A percentile compares a stretch with the other conserved stretches of the same genome.
These are phyloP conservation scores for Cotesia typhae DNA, from an alignment of 1,140 invertebrate genomes.

Conservation along the genomic window DNA sequence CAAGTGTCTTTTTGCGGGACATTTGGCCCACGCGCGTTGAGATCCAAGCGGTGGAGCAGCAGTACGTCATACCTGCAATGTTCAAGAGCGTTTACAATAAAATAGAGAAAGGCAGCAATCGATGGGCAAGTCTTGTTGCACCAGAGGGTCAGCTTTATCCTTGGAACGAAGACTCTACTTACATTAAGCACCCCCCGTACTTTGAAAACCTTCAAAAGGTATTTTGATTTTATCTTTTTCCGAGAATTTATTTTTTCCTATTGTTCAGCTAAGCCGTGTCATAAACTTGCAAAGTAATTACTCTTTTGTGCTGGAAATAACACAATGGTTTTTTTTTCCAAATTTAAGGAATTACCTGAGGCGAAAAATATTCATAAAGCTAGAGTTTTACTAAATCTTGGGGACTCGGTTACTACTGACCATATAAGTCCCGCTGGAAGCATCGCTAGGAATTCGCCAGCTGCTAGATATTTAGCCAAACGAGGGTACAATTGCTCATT, in stretches of 20 bases:
- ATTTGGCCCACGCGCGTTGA: conserved; percentile 95
- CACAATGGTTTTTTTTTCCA: conserved; percentile 21
- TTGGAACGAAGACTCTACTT: conserved; percentile 92
- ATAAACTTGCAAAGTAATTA: too few relatives aligned
- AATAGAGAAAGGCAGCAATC: conserved; percentile 84
- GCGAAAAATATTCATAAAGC: conserved; percentile 72
- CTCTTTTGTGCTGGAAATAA: neutral
- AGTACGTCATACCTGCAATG: conserved; percentile 96
- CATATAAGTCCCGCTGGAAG: conserved; percentile 98
- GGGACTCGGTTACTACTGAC: conserved; percentile 97
- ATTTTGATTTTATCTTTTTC: conserved; percentile 23
- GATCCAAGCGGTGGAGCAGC: conserved; percentile 89
- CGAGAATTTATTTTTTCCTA: neutral
- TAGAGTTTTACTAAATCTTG: conserved; percentile 84
- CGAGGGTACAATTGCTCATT: conserved; percentile 70
- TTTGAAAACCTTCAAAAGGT: conserved; percentile 87
- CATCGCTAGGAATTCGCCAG: conserved; percentile 93
- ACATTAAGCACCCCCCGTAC: conserved; percentile 97
- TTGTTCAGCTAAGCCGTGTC: neutral
- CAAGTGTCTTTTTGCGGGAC: conserved; percentile 84
- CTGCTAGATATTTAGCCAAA: conserved; percentile 85
- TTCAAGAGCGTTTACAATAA: conserved; percentile 92
- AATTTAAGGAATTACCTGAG: conserved; percentile 69
- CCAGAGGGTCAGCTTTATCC: conserved; percentile 88
- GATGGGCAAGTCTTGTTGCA: conserved; percentile 86